Evolutionary conservation across 64 coral and sea anemone species (phyloP), one percentile per base, ranked within the genome.

Genomic region (Montipora efflorescens): DNA sequence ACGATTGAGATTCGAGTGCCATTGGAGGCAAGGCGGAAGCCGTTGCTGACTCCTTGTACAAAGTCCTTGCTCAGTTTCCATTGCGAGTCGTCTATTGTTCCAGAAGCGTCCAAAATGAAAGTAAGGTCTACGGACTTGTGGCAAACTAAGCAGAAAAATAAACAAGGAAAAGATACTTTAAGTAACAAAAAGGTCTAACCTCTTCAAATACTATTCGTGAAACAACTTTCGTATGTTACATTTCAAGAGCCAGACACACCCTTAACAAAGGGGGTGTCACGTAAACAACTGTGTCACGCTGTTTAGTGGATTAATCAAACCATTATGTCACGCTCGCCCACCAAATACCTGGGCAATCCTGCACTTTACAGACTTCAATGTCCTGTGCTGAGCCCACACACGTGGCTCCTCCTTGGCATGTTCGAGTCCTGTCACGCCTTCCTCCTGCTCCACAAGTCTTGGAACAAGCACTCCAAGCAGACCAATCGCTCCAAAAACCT

Each of bases 21-120:
- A 55, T 97, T 97, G 25, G 67, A 55, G 5, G 95, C 89, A 8
- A 99, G 59, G 19, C 91, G 51, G 79, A 99, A 99, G 6, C 92
- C 95, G 18, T 92, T 94, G 4, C 92, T 82, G 5, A 99, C 95
- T 43, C 94, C 94, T 44, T 91, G 83, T 2, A 96, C 98, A 48
- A 99, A 99, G 59, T 96, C 95, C 81, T 99, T 99, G 11, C 89
- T 92, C 20, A 91, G 59, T 50, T 99, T 99, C 98, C 98, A 99
- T 48, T 94, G 95, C 4, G 98, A 90, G 67, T 99, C 95, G 25
- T 99, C 98, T 19, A 94, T 72, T 23, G 94, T 96, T 6, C 95
- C 92, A 76, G 98, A 99, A 4, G 94, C 87, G 76, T 99, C 98
- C 92, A 99, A 11, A 36, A 96, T 61, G 84, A 99, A 99, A 11